Percentiles rank a stretch among this genome's conserved stretches.
phyloP scores from a whole-genome alignment of 2,113 vertebrate species.

The Narcine bancroftii region DNA sequence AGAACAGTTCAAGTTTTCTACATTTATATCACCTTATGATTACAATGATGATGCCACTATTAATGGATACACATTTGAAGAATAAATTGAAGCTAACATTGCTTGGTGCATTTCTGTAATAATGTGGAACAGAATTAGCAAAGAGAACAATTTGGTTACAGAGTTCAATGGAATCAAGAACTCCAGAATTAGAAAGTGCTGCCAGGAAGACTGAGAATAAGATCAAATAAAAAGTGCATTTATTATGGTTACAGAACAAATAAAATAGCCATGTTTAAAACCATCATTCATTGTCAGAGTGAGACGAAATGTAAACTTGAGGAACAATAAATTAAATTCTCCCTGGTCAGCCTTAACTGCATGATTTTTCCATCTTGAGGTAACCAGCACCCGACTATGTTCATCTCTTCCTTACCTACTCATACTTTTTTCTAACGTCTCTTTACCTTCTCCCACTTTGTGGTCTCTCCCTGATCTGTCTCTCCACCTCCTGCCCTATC shows the following conservation, averaged over 20 bases:
- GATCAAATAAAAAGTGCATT: background rate
- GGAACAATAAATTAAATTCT: too few relatives aligned
- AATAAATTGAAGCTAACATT: background rate
- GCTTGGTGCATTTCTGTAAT: background rate
- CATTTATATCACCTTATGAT: background rate
- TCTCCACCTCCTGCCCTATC: too few relatives aligned
- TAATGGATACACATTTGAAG: background rate
- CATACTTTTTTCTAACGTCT: too few relatives aligned
- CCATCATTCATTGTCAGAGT: too few relatives aligned
- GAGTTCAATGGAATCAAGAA: background rate
- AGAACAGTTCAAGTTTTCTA: background rate
- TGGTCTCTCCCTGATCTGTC: too few relatives aligned
- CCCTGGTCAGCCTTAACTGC: too few relatives aligned
- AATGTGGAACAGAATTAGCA: background rate
- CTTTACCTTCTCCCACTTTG: too few relatives aligned
- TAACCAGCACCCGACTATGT: too few relatives aligned
- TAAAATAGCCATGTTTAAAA: background rate
- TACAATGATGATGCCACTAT: background rate
- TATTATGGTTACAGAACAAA: background rate
- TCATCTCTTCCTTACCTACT: too few relatives aligned
- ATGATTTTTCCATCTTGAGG: too few relatives aligned
- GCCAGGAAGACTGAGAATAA: background rate
- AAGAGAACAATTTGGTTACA: background rate
- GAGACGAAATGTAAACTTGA: too few relatives aligned
- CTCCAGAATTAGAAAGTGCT: background rate